These are phyloP conservation scores for Burhinus bistriatus DNA, from an alignment of 2,113 vertebrate species.

Conservation along the genomic window DNA sequence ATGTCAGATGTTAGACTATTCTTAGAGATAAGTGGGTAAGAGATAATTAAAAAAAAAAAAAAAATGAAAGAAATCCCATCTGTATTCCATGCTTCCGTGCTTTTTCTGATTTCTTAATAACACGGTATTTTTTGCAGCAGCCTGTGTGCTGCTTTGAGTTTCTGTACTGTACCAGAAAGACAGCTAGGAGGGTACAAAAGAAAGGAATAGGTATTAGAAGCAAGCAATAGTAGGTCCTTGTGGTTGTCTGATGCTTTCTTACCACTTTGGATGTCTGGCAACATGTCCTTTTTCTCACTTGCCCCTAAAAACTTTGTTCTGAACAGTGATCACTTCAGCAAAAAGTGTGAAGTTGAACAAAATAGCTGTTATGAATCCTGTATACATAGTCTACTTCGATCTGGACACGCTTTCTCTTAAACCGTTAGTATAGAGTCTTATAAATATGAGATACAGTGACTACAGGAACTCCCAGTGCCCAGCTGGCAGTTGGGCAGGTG, in stretches of 20 bases:
- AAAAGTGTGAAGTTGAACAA: not conserved
- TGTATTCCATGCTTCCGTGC: not conserved
- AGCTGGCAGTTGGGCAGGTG: not conserved
- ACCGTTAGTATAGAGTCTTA: fast-evolving
- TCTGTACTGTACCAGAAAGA: not conserved
- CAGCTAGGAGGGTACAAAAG: not conserved
- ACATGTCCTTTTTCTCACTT: not conserved
- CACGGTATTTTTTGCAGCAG: not conserved
- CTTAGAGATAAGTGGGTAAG: not conserved
- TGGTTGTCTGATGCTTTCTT: not conserved
- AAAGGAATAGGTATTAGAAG: not conserved
- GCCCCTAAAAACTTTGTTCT: not conserved
- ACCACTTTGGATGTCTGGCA: not conserved
- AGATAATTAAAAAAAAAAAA: not conserved
- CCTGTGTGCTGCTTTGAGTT: not conserved
- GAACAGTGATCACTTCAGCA: not conserved
- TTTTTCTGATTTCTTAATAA: not conserved
- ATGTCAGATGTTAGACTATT: not conserved
- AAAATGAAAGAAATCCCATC: not conserved
- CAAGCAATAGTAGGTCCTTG: not conserved
- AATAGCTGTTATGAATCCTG: not conserved
- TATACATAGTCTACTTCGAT: not conserved
- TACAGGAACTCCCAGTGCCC: not conserved
- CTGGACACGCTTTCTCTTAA: not conserved
- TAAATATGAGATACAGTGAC: too few relatives aligned